Base-by-base conservation (phyloP, 2,113 vertebrate genomes). In the Anolis sagrei region DNA sequence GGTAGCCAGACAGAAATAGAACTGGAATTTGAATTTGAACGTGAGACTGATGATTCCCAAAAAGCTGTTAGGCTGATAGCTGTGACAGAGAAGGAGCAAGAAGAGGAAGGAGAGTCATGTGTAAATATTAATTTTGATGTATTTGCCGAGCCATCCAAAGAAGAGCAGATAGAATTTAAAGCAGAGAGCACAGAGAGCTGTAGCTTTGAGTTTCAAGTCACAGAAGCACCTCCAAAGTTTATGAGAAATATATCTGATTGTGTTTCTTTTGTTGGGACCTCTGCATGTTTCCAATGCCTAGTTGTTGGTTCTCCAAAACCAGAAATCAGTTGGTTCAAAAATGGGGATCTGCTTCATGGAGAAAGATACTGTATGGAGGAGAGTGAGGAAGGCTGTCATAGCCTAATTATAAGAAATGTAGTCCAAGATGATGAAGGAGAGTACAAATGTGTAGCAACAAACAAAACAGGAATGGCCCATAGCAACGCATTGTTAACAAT, bases 201-300 rank as follows among this genome's bases (percentile, higher is more conserved):
- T 83, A 97, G 96, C 91, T 99, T 99, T 95, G 97, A 98, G 79
- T 99, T 99, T 87, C 97, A 98, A 87, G 95, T 99, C 62, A 97
- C 96, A 19, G 98, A 99, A 91, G 93, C 94, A 0, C 93, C 97
- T 44, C 98, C 98, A 1, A 97, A 95, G 91, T 99, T 98, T 92
- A 90, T 98, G 72, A 97, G 97, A 89, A 97, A 96, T 0, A 88
- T 99, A 91, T 97, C 95, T 81, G 96, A 98, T 82, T 95, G 97
- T 48, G 97, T 93, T 1, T 96, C 97, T 13, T 97, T 95, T 0
- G 49, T 96, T 76, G 98, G 98, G 32, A 97, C 97, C 0, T 97
- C 97, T 0, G 97, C 94, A 0, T 95, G 97, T 87, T 98, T 99
- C 82, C 98, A 98, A 88, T 99, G 98, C 94, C 94, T 98, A 7